Evolutionary conservation across 2,113 vertebrate species (phyloP), one percentile per base, ranked within the genome.

Genomic region (Rhinolophus sinicus): DNA sequence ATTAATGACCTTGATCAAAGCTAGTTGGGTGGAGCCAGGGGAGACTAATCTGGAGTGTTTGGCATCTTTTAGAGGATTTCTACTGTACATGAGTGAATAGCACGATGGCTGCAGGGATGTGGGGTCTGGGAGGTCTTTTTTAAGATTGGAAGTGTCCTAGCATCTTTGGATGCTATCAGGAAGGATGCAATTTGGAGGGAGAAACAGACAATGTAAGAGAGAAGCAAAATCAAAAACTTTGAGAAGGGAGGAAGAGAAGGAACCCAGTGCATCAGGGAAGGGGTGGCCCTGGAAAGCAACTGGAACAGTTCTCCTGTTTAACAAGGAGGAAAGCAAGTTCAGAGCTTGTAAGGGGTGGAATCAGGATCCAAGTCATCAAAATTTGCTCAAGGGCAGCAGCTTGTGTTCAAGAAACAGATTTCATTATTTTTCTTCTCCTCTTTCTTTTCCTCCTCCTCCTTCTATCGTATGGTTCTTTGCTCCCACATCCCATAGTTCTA

Each of bases 401-500:
- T 96, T 91, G 35, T 80, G 33, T 65, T 97, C 60, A 50, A 69
- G 69, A 50, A 80, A 73, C 30, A 24, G 33, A 93, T 72, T 84
- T 87, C 70, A 44, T 82, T 52, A 3, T 64, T 83, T 92, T 78
- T 50, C 35, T 89, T 33, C 47, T 73, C 44, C 54, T 73, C 44
- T 33, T 92, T 21, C 19, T 64, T 38, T n/a, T 69, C 72, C 21
- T n/a, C 11, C 38, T 89, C 56, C 9, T 75, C 56, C 24, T 95
- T n/a, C 44, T 83, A 35, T 86, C 87, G 47, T 82, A 40, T 78
- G 73, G 88, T 33, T 15, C 58, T 73, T 95, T 64, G 73, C 30
- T 90, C 54, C 70, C 18, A 81, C 88, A 93, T 93, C 89, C 85
- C 62, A 7, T 11, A 33, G 88, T 93, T 93, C 70, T 38, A 67